Evolutionary conservation across 1,140 invertebrate genomes (phyloP).

Genomic region (Pogonus chalceus): DNA sequence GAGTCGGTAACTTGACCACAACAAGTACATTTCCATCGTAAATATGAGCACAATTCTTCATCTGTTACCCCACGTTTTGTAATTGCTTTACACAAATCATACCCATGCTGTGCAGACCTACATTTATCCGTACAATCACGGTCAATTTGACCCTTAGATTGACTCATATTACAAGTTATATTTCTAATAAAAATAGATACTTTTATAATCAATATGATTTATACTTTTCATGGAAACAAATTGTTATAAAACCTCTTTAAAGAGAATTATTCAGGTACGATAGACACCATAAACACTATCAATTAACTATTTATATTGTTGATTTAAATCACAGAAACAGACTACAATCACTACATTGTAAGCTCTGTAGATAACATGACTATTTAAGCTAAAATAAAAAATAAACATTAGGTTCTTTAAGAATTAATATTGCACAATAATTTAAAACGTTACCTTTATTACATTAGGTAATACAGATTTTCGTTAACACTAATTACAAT

Average conservation of each 20-base stretch:
- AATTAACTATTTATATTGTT: no score
- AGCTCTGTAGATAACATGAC: no score
- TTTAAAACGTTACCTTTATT: no score
- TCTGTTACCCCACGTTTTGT: constrained; percentile 46
- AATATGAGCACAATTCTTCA: constrained; percentile 43
- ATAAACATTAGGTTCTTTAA: no score
- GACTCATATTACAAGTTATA: background rate
- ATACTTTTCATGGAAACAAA: background rate
- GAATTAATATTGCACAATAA: no score
- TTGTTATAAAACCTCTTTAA: background rate
- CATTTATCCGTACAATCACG: constrained; percentile 45
- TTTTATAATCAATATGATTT: constrained; percentile 3
- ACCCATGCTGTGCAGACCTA: constrained; percentile 49
- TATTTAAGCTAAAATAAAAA: no score
- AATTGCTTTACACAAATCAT: constrained; percentile 45
- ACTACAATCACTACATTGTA: no score
- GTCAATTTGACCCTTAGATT: constrained; percentile 15
- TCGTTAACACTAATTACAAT: no score
- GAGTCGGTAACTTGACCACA: constrained; percentile 44
- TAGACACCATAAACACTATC: no score
- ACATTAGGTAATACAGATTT: no score
- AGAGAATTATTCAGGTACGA: background rate
- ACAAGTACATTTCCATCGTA: constrained; percentile 46
- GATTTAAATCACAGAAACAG: no score
- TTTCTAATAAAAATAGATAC: no score